These are phyloP conservation scores for Drosophila nigricruria DNA, from an alignment of 2,888 invertebrate genomes.

Conservation along the genomic window DNA sequence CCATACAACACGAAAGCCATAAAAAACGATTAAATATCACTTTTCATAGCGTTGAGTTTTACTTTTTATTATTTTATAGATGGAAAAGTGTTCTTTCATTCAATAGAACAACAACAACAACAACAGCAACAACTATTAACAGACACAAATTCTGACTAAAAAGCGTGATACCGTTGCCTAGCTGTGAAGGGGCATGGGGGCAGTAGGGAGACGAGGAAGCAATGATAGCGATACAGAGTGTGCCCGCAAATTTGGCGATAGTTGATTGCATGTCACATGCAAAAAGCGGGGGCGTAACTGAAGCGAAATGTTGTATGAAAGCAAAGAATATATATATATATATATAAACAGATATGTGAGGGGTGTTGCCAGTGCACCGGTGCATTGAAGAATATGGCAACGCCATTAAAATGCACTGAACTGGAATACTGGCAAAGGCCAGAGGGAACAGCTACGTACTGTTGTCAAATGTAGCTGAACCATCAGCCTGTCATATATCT, in stretches of 20 bases:
- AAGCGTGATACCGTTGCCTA: slow-evolving; percentile 5
- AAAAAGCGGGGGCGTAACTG: slow-evolving; percentile 17
- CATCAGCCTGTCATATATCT: slow-evolving; percentile 38
- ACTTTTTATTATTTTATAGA: slow-evolving; percentile 38
- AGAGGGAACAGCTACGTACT: slow-evolving; percentile 5
- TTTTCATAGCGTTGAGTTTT: slow-evolving; percentile 41
- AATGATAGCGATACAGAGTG: slow-evolving; percentile 37
- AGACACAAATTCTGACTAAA: slow-evolving; percentile 43
- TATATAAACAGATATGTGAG: slow-evolving; percentile 31
- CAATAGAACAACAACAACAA: not conserved
- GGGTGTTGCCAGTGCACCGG: slow-evolving; percentile 23
- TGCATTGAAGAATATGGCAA: slow-evolving; percentile 44
- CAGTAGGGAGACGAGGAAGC: not conserved
- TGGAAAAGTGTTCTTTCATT: slow-evolving; percentile 6
- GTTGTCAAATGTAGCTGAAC: slow-evolving; percentile 68
- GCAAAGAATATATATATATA: slow-evolving; percentile 43
- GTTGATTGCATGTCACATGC: slow-evolving; percentile 74
- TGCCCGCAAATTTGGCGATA: slow-evolving; percentile 57
- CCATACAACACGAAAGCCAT: slow-evolving; percentile 50
- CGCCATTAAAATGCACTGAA: slow-evolving; percentile 68
- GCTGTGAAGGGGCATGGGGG: slow-evolving; percentile 19
- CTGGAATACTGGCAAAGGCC: slow-evolving; percentile 37
- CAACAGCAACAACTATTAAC: slow-evolving; percentile 14
- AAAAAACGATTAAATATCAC: slow-evolving; percentile 67
- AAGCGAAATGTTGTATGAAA: slow-evolving; percentile 19